Conservation (phyloP, 2,113 vertebrate species). For the Gopherus evgoodei region DNA sequence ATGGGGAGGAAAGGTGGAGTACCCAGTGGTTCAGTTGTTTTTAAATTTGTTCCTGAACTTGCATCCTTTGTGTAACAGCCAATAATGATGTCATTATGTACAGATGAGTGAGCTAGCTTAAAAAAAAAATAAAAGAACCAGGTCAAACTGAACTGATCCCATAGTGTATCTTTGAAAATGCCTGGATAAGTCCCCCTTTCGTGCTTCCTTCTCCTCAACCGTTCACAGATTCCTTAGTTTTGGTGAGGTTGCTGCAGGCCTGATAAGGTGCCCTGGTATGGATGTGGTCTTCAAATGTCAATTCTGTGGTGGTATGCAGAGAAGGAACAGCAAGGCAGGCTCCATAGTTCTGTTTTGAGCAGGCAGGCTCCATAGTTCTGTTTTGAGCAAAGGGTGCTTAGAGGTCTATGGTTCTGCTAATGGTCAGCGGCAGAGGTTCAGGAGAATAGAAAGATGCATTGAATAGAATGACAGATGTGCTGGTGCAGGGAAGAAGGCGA, state of each 20-base stretch:
- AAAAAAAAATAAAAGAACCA: neutral
- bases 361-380: neutral
- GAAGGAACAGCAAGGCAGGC: neutral
- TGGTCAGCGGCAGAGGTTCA: neutral
- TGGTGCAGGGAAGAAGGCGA: conserved; percentile 59
- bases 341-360: neutral
- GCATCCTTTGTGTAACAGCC: neutral
- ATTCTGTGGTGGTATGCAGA: conserved; percentile 1
- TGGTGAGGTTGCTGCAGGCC: neutral
- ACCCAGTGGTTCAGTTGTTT: neutral
- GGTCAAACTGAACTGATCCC: neutral
- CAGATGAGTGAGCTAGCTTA: conserved; percentile 31
- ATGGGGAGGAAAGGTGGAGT: neutral
- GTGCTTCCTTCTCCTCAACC: neutral
- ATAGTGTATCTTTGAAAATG: neutral
- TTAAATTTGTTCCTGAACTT: neutral
- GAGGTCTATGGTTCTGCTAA: conserved; percentile 53
- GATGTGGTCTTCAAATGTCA: neutral
- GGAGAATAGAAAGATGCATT: neutral
- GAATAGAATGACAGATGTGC: conserved; percentile 56
- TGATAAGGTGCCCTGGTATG: neutral
- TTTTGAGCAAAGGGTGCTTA: conserved; percentile 39
- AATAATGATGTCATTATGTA: neutral
- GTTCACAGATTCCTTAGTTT: fast-evolving
- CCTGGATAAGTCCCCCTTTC: neutral